phyloP scores from a whole-genome alignment of 2,888 invertebrate species.

The Neoaliturus tenellus region DNA sequence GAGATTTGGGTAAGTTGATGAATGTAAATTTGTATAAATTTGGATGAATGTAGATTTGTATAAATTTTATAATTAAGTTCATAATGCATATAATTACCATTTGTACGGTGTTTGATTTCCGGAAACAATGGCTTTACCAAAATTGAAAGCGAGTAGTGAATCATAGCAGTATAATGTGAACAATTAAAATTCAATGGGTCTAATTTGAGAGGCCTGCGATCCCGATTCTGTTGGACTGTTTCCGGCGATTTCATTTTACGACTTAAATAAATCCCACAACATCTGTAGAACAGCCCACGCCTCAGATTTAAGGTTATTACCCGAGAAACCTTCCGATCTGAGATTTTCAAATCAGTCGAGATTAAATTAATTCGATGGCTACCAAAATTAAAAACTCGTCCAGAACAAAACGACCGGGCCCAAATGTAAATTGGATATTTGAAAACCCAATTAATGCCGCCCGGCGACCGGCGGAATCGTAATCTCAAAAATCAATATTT shows the following conservation, averaged over 20 bases:
- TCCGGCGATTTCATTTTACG: conserved; percentile 21
- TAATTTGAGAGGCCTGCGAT: not conserved
- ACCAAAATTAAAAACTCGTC: conserved; percentile 54
- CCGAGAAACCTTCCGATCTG: conserved; percentile 1
- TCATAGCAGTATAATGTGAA: not conserved
- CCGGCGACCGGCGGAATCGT: not conserved
- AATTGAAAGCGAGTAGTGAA: not conserved
- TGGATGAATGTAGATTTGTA: too few relatives aligned
- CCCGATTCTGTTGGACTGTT: not conserved
- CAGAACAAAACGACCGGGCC: conserved; percentile 37
- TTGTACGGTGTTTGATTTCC: too few relatives aligned
- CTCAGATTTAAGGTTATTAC: conserved; percentile 21
- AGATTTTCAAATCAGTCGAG: conserved; percentile 35
- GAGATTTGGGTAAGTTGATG: too few relatives aligned
- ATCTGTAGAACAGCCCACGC: conserved; percentile 16
- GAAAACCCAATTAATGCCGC: conserved; percentile 46
- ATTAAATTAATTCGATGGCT: conserved; percentile 42
- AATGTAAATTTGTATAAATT: too few relatives aligned
- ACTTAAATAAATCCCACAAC: conserved; percentile 15
- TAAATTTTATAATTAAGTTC: too few relatives aligned
- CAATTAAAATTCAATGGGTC: conserved; percentile 18
- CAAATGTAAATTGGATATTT: conserved; percentile 56
- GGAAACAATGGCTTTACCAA: too few relatives aligned
- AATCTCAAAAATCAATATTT: conserved; percentile 50
- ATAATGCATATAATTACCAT: too few relatives aligned